Percentiles rank a stretch among this genome's conserved stretches.
Evolutionary conservation across 30 jellyfish, hydroid and myxozoan species (phyloP).

Genomic region (Aurelia sp.): DNA sequence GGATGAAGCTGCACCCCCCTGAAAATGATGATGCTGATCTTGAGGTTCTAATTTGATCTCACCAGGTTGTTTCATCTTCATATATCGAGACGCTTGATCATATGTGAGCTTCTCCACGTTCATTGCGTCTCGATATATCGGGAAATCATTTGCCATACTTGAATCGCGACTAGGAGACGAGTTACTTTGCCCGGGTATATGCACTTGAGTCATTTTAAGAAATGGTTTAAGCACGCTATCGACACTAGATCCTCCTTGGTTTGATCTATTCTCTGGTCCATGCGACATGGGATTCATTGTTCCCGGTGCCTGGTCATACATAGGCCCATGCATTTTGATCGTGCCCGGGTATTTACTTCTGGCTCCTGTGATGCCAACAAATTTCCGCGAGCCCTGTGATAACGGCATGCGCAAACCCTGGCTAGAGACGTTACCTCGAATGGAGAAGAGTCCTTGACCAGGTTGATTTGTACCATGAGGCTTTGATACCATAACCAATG

Average conservation of each 20-base stretch:
- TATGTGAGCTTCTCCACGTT: slow-evolving; percentile 16
- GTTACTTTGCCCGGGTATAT: slow-evolving; percentile 30
- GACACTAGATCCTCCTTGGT: slow-evolving; percentile 1
- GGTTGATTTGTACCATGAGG: slow-evolving; percentile 39
- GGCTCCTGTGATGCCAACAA: background rate
- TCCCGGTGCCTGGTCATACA: slow-evolving; percentile 74
- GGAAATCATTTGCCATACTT: slow-evolving; percentile 13
- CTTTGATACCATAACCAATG: slow-evolving; percentile 49
- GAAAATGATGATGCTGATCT: slow-evolving; percentile 38
- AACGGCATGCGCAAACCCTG: slow-evolving; percentile 60
- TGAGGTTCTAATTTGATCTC: slow-evolving; percentile 60
- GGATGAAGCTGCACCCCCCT: slow-evolving; percentile 18
- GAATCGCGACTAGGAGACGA: slow-evolving; percentile 10
- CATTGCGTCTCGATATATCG: slow-evolving; percentile 28
- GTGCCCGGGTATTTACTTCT: slow-evolving; percentile 42
- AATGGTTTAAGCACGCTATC: background rate
- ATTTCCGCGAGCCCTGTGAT: slow-evolving; percentile 48
- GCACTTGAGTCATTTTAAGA: slow-evolving; percentile 32
- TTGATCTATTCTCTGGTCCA: slow-evolving; percentile 14
- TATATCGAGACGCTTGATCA: slow-evolving; percentile 26
- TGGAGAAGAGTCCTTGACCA: slow-evolving; percentile 39
- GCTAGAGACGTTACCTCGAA: slow-evolving; percentile 41
- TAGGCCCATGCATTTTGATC: slow-evolving; percentile 69
- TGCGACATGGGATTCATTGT: slow-evolving; percentile 56
- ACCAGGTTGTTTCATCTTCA: slow-evolving; percentile 19